Evolutionary conservation across 2,888 invertebrate species (phyloP).

Genomic region (Altica lythri): DNA sequence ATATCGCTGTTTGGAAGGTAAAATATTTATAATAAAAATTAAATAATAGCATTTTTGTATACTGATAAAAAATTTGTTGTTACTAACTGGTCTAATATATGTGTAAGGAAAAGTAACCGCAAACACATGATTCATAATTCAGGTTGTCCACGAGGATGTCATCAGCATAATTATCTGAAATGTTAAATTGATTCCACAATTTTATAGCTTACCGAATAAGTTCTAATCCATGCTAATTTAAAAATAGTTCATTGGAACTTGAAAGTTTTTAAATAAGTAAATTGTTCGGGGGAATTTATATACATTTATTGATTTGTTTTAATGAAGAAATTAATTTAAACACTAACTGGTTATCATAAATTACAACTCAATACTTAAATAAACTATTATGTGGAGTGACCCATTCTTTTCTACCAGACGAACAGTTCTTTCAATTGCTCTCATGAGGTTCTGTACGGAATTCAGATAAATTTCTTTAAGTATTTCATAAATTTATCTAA

Average conservation of each 20-base stretch:
- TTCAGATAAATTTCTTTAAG: not conserved
- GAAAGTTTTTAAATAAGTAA: no score
- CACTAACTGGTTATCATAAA: not conserved
- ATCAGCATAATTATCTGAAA: not conserved
- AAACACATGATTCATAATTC: no score
- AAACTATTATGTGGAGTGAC: no score
- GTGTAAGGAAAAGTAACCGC: no score
- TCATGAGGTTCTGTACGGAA: no score
- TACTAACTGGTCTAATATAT: no score
- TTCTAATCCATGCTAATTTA: no score
- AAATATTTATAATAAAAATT: not conserved
- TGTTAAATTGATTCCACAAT: not conserved
- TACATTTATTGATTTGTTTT: not conserved
- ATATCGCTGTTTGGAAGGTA: constrained; percentile 24
- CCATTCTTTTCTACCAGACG: no score
- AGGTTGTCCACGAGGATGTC: not conserved
- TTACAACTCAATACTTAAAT: not conserved
- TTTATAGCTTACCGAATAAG: no score
- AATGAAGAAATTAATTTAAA: not conserved
- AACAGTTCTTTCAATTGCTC: no score
- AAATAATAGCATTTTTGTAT: not conserved
- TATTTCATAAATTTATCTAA: constrained; percentile 67
- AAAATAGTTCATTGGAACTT: no score
- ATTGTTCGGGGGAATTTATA: no score
- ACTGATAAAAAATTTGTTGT: not conserved